phyloP scores from a whole-genome alignment of 2,113 vertebrate genomes.

The Dunckerocampus dactyliophorus region DNA sequence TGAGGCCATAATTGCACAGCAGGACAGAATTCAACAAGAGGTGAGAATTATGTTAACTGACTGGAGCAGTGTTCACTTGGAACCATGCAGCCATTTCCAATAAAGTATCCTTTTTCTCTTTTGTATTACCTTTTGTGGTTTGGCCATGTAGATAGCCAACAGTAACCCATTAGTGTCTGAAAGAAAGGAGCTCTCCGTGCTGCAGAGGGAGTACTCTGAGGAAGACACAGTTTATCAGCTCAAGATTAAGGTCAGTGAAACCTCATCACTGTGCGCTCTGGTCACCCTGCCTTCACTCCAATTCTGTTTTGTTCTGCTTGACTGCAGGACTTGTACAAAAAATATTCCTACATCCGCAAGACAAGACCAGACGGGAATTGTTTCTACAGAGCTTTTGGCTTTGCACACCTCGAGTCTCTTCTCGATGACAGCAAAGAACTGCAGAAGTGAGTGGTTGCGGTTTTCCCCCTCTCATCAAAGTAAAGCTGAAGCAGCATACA shows the following conservation, averaged over 20 bases:
- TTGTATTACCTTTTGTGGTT: neutral
- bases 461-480: neutral
- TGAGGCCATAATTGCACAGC: conserved; percentile 92
- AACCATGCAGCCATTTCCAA: neutral
- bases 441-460: conserved; percentile 71
- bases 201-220: conserved; percentile 84
- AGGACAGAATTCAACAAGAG: conserved; percentile 93
- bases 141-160: conserved; percentile 80
- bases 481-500: neutral
- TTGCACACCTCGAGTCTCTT: conserved; percentile 88
- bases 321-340: conserved; percentile 85
- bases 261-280: neutral
- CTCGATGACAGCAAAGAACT: conserved; percentile 88
- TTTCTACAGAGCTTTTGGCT: conserved; percentile 92
- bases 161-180: conserved; percentile 89
- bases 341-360: conserved; percentile 87
- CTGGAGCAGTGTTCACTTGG: neutral
- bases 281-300: neutral
- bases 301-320: neutral
- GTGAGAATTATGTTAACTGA: conserved; percentile 60
- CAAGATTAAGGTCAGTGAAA: conserved; percentile 84
- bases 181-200: conserved; percentile 82
- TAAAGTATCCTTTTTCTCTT: neutral
- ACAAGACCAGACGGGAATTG: conserved; percentile 92
- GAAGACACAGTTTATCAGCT: conserved; percentile 90